Evolutionary conservation across 2,888 invertebrate species (phyloP), one percentile per base, ranked within the genome.

Genomic region (Biston stratarius): DNA sequence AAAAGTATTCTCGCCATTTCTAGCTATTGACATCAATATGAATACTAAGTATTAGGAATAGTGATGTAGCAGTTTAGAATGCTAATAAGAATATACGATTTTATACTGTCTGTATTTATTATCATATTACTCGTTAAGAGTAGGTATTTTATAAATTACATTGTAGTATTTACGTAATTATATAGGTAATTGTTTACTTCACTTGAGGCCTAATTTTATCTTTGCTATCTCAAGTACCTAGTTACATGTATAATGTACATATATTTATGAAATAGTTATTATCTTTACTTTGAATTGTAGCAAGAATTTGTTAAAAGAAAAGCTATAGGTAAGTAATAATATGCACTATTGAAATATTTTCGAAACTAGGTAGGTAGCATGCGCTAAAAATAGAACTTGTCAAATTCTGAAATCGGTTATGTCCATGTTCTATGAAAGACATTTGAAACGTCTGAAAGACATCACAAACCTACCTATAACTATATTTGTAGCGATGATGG

Each of bases 71-170:
- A 42, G n/a, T 36, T 45, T 14, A n/a, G 34, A 47, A 57, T 57
- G 45, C 45, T 47, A 57, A 57, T 57, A 34, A 42, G n/a, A 56
- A 33, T 56, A 12, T 14, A 45, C 57, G 10, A 57, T 57, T 38
- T 10, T 11, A 45, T 57, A 15, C 45, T 6, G 9, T 45, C 33
- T 45, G 34, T 10, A 11, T 45, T 6, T 14, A 57, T 57, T 57
- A 45, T 40, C 40, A 53, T 53, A 14, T 9, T 52, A 52, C 9
- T 9, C 38, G 53, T 15, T 40, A 38, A 53, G 10, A 36, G 36
- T 24, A 2, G 24, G 24, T 24, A 36, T 52, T 14, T 40, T 53
- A 40, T 55, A 55, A 40, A 40, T 38, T 52, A 14, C 10, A 24
- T n/a, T 47, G 57, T 24, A 24, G 36, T n/a, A n/a, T n/a, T n/a